Base-by-base conservation (phyloP, 2,797 vertebrate genomes). In the Acanthornis magna region DNA sequence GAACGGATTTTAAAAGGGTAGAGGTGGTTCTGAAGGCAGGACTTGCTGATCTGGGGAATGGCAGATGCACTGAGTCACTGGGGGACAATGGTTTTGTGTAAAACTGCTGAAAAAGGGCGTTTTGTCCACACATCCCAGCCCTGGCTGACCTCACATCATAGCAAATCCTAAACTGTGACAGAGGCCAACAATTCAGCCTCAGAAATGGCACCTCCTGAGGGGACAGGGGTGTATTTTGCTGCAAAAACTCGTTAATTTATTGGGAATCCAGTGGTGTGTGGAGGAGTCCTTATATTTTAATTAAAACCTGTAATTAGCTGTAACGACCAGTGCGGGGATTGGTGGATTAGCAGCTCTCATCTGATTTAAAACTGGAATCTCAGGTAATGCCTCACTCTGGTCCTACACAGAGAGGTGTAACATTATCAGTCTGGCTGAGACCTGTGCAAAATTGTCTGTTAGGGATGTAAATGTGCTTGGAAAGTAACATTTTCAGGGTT, bases 111-210 rank as follows among this genome's bases (percentile, higher is more conserved):
- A 16, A n/a, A 67, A 40, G 26, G 1, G 16, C 7, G 8, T 4
- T 22, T 57, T 40, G 21, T 15, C 26, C 51, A 8, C 25, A 27
- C 15, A 8, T 26, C 34, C 51, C 61, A 60, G 58, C 29, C 48
- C 16, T 6, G 7, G 26, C 13, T 55, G 16, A 26, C 17, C 9
- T 22, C n/a, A 29, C 10, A 4, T 26, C 18, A 2, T 16, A 8
- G 40, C 17, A 38, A 53, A 14, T 8, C 38, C 4, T 13, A 25
- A 65, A 7, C 32, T 7, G 0, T 14, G 38, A 8, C 1, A 50
- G 54, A 53, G 26, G 22, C 34, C 6, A 2, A 10, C 10, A 14
- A 3, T 22, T 48, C 40, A 14, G 2, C 51, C 30, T 42, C 25
- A 21, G 67, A 18, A 63, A 16, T 79, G 45, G 8, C 19, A 7